Evolutionary conservation across 2,113 vertebrate species (phyloP).

Genomic region (Lagopus muta): DNA sequence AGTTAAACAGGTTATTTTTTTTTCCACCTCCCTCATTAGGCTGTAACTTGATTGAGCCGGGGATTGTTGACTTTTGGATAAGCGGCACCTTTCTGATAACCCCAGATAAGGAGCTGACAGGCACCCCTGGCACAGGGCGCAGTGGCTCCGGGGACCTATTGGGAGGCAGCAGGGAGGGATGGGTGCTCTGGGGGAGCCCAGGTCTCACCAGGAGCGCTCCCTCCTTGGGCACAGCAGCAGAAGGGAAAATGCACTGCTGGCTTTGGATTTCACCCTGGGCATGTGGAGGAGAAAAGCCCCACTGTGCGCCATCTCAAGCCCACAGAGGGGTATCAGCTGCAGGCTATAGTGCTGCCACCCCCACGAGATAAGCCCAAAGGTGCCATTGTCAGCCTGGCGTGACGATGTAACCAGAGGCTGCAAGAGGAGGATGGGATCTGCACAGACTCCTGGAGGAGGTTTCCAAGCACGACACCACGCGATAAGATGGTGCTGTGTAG

Average conservation of each 20-base stretch:
- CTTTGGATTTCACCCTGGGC: background rate
- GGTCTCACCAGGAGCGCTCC: background rate
- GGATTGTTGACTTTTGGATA: slow-evolving; percentile 16
- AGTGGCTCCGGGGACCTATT: background rate
- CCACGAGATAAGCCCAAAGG: background rate
- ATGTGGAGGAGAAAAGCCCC: background rate
- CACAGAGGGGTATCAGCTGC: background rate
- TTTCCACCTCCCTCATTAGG: background rate
- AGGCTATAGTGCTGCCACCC: background rate
- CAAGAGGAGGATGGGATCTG: background rate
- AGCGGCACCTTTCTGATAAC: background rate
- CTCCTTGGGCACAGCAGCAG: background rate
- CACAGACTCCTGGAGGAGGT: background rate
- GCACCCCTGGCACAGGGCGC: background rate
- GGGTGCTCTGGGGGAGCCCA: background rate
- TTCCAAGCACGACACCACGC: background rate
- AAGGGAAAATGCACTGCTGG: background rate
- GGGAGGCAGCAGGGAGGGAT: background rate
- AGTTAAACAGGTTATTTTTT: background rate
- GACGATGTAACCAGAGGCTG: background rate
- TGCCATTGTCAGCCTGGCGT: background rate
- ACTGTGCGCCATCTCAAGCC: background rate
- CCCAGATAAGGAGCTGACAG: background rate
- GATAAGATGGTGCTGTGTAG: background rate
- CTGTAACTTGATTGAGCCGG: background rate